Conservation (phyloP, 2,113 vertebrate genomes). For the Lycocorax pyrrhopterus region DNA sequence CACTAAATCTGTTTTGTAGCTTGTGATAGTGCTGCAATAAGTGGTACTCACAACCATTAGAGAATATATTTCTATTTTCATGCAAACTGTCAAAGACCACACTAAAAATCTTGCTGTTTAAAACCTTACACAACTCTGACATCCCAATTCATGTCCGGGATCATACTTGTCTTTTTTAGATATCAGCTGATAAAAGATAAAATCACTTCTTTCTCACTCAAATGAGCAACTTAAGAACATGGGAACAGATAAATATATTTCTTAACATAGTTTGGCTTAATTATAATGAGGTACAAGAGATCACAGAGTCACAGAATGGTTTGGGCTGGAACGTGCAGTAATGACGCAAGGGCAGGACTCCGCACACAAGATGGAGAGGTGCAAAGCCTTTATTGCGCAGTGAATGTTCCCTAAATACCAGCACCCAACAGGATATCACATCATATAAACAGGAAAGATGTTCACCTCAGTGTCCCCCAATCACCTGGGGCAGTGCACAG, state of each 20-base stretch:
- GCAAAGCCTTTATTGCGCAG: no score
- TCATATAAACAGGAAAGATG: no score
- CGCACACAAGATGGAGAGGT: no score
- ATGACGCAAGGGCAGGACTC: no score
- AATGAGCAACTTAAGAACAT: not conserved
- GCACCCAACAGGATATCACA: no score
- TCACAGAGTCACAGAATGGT: no score
- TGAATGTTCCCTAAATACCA: no score
- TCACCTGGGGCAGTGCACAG: no score
- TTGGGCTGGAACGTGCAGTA: no score
- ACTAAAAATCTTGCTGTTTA: not conserved
- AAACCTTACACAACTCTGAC: not conserved
- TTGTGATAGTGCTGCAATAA: not conserved
- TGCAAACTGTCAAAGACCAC: not conserved
- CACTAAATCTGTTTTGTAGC: not conserved
- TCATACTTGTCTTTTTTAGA: not conserved
- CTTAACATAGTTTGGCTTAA: not conserved
- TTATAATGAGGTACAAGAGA: not conserved
- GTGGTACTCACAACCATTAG: not conserved
- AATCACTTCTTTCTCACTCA: not conserved
- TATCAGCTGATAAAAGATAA: not conserved
- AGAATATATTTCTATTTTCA: not conserved
- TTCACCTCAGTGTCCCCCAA: no score
- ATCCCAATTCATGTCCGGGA: not conserved
- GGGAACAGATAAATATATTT: not conserved